Conservation (phyloP, 2,797 vertebrate species). For the Ctenopoma kingsleyae region DNA sequence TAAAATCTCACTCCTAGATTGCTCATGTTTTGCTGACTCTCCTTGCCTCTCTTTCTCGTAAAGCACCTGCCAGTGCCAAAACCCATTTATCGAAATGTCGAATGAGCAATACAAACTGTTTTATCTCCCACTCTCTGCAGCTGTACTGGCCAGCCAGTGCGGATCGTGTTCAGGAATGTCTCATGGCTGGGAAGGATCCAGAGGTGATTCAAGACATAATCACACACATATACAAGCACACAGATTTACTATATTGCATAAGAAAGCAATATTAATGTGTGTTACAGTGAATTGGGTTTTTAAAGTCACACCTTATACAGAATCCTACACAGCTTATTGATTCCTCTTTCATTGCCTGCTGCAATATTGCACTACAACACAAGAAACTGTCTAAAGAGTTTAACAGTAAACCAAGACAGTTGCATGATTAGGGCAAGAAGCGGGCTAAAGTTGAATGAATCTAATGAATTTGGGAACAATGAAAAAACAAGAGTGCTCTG, state of each 20-base stretch:
- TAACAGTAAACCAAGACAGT: constrained; percentile 32
- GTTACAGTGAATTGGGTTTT: no score
- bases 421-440: no score
- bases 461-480: no score
- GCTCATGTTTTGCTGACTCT: constrained; percentile 43
- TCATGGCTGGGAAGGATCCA: constrained; percentile 87
- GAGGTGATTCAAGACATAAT: constrained; percentile 74
- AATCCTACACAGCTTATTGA: not conserved
- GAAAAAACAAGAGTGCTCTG: no score
- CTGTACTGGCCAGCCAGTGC: constrained; percentile 86
- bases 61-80: constrained; percentile 50
- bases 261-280: constrained; percentile 8
- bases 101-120: constrained; percentile 27
- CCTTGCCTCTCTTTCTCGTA: constrained; percentile 6
- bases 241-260: constrained; percentile 38
- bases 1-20: constrained; percentile 32
- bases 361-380: not conserved
- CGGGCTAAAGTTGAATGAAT: no score
- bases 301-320: no score
- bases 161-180: constrained; percentile 86
- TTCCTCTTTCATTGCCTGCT: constrained; percentile 5
- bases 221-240: constrained; percentile 18
- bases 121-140: constrained; percentile 60
- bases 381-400: constrained; percentile 18
- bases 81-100: constrained; percentile 36